Conservation (phyloP, 2,797 vertebrate species). For the Xiphorhynchus erythropygius region DNA sequence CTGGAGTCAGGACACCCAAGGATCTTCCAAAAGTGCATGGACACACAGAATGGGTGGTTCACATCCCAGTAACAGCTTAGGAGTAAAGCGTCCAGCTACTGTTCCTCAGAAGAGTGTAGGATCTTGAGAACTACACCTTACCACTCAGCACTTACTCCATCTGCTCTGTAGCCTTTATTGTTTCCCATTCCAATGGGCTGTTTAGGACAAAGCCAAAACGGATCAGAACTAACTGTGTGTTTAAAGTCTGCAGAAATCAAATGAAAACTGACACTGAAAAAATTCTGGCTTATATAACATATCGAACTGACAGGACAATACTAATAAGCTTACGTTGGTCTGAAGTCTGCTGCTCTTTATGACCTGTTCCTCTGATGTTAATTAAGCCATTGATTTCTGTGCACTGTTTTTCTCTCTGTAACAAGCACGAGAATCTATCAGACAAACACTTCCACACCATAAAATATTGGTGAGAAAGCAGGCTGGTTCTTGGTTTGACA, state of each 20-base stretch:
- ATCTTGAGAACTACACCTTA: not conserved
- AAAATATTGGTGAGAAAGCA: not conserved
- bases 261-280: constrained; percentile 49
- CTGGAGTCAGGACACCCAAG: not conserved
- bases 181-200: not conserved
- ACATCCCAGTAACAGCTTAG: not conserved
- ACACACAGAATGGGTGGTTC: not conserved
- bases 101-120: not conserved
- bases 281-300: constrained; percentile 51
- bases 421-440: constrained; percentile 32
- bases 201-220: constrained; percentile 26
- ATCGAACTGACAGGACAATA: constrained; percentile 49
- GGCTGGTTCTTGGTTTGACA: not conserved
- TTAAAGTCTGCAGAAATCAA: constrained; percentile 30
- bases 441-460: not conserved
- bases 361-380: constrained; percentile 45
- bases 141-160: not conserved
- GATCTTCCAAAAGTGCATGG: not conserved
- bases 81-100: not conserved
- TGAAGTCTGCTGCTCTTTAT: constrained; percentile 46
- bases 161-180: not conserved
- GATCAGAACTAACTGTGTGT: constrained; percentile 39
- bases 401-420: constrained; percentile 8
- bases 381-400: constrained; percentile 43
- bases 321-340: constrained; percentile 27